These are phyloP conservation scores for Eunapius fragilis DNA, from an alignment of 37 sponge, comb jelly and placozoan species.

Conservation along the genomic window DNA sequence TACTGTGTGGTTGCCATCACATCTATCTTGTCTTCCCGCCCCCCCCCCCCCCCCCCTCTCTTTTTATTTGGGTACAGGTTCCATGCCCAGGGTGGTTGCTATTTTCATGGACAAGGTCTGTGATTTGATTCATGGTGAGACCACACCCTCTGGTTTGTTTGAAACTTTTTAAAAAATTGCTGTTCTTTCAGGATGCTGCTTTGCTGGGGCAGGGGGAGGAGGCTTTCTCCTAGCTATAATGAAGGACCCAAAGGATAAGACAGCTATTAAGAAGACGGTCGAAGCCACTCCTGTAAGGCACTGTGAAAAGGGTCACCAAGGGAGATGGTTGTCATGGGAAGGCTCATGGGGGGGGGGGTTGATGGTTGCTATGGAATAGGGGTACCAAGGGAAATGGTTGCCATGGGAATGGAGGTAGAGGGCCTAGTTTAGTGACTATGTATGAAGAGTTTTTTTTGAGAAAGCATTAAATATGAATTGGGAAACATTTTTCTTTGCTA, in stretches of 20 bases:
- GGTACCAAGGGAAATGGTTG: too few relatives aligned
- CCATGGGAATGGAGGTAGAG: too few relatives aligned
- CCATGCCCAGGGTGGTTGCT: constrained; percentile 7
- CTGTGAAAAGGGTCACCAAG: not conserved
- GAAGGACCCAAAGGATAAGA: constrained; percentile 40
- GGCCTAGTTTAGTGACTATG: too few relatives aligned
- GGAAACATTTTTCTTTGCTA: not conserved
- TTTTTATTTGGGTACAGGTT: constrained; percentile 4
- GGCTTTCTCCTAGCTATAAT: constrained; percentile 68
- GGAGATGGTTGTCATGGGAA: not conserved
- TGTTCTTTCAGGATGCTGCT: constrained; percentile 38
- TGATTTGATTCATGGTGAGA: constrained; percentile 24
- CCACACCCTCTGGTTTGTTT: not conserved
- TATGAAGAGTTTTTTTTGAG: too few relatives aligned
- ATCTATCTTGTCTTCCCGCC: too few relatives aligned
- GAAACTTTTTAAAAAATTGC: not conserved
- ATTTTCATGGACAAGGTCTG: constrained; percentile 9
- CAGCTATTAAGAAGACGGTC: constrained; percentile 35
- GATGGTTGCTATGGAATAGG: too few relatives aligned
- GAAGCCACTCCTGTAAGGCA: constrained; percentile 36
- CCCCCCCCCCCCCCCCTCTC: too few relatives aligned
- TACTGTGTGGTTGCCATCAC: too few relatives aligned
- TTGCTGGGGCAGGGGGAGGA: constrained; percentile 88
- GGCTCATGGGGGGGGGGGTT: too few relatives aligned
- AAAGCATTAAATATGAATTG: too few relatives aligned